Evolutionary conservation across 2,797 vertebrate genomes (phyloP), one percentile per base, ranked within the genome.

Genomic region (Champsocephalus esox): DNA sequence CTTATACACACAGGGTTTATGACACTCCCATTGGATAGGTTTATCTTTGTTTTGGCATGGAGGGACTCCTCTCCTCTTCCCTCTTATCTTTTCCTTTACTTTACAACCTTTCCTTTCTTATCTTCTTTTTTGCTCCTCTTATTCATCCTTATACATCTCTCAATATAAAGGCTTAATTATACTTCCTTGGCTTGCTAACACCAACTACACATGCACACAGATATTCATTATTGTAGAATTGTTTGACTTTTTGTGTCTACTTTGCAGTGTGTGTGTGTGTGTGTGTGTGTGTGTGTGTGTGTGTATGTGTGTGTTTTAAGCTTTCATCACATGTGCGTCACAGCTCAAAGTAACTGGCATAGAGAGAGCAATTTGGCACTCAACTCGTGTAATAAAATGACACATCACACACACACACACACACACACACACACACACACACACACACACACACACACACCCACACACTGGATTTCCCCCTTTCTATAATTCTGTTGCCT

Each of bases 381-480:
- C 58, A 66, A 82, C 76, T 5, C 1, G 7, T 54, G 71, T 38
- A 80, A 79, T 86, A 81, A 91, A 87, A 88, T 78, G 68, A 82
- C 46, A 67, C 65, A 10, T 19, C 38, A 32, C 41, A 52, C 45
- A 78, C 62, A 55, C 19, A 55, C 3, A 72, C 34, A 2, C 34
- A 38, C 34, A 2, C 34, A 38, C 34, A 2, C 34, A 38, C 34
- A 68, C 77, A 80, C 45, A 63, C 66, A 70, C 64, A 9, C 46
- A 28, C 50, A 43, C 54, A 77, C 49, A 54, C 38, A 65, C 51
- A 75, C 54, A 58, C 46, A 65, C 77, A 71, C 34, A 38, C 34
- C 2, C 34, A 38, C 34, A 75, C 46, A 50, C 24, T 89, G 87
- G 75, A 87, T 84, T 87, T 90, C 88, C 85, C 90, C 61, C 61